A percentile compares a stretch with the other conserved stretches of the same genome.
These are phyloP conservation scores for Harlomillsia oculata DNA, from an alignment of 1,140 invertebrate species.

Conservation along the genomic window DNA sequence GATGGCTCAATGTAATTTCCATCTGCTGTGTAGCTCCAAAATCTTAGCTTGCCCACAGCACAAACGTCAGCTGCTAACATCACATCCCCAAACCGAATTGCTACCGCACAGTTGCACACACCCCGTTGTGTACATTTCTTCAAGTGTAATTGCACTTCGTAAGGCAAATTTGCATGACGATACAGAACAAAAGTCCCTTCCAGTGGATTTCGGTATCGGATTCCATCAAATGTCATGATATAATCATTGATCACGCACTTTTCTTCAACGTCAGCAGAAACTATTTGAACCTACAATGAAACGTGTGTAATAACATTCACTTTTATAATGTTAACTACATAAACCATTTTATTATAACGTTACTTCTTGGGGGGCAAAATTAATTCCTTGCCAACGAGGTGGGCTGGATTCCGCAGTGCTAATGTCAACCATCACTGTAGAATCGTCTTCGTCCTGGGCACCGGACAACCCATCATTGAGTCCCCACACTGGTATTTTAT, in stretches of 20 bases:
- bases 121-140: slow-evolving; percentile 30
- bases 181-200: slow-evolving; percentile 36
- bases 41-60: slow-evolving; percentile 28
- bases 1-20: slow-evolving; percentile 26
- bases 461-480: slow-evolving; percentile 33
- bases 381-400: slow-evolving; percentile 31
- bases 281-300: slow-evolving; percentile 26
- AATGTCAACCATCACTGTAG: slow-evolving; percentile 24
- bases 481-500: slow-evolving; percentile 34
- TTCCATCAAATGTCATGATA: slow-evolving; percentile 35
- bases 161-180: slow-evolving; percentile 26
- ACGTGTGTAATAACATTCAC: no score
- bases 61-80: slow-evolving; percentile 34
- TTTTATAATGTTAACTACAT: no score
- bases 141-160: slow-evolving; percentile 35
- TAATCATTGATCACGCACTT: slow-evolving; percentile 24
- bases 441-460: slow-evolving; percentile 6
- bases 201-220: slow-evolving; percentile 28
- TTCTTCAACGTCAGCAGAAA: slow-evolving; percentile 32
- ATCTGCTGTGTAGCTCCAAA: slow-evolving; percentile 34
- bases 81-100: slow-evolving; percentile 32
- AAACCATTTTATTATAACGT: background rate
- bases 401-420: slow-evolving; percentile 24
- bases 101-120: slow-evolving; percentile 35
- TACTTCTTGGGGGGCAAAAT: slow-evolving; percentile 34